These are phyloP conservation scores for Indri indri DNA, from an alignment of 2,113 vertebrate genomes.

Conservation along the genomic window DNA sequence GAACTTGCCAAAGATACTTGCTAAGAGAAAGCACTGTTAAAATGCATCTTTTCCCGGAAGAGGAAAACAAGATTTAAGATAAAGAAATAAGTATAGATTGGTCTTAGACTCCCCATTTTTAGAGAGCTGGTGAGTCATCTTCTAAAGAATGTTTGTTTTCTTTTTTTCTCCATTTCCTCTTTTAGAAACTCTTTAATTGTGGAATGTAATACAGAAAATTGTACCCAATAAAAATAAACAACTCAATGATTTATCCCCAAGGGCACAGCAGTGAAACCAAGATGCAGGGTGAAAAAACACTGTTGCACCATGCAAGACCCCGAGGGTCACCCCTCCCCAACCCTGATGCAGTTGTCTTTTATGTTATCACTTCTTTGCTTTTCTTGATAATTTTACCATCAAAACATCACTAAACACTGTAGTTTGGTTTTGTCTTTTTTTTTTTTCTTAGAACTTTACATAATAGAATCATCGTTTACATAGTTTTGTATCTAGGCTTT, in stretches of 20 bases:
- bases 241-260: neutral
- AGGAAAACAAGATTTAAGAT: neutral
- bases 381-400: neutral
- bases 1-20: neutral
- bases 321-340: neutral
- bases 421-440: neutral
- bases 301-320: fast-evolving
- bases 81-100: neutral
- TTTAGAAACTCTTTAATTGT: neutral
- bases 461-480: neutral
- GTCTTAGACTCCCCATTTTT: neutral
- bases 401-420: neutral
- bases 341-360: neutral
- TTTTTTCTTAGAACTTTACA: neutral
- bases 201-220: neutral
- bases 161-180: neutral
- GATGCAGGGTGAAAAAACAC: fast-evolving
- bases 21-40: neutral
- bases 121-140: neutral
- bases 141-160: neutral
- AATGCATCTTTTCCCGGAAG: neutral
- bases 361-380: neutral
- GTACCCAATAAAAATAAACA: neutral
- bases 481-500: neutral
- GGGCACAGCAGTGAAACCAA: neutral